These are phyloP conservation scores for Hirtodrosophila duncani DNA, from an alignment of 2,888 invertebrate genomes.

Conservation along the genomic window DNA sequence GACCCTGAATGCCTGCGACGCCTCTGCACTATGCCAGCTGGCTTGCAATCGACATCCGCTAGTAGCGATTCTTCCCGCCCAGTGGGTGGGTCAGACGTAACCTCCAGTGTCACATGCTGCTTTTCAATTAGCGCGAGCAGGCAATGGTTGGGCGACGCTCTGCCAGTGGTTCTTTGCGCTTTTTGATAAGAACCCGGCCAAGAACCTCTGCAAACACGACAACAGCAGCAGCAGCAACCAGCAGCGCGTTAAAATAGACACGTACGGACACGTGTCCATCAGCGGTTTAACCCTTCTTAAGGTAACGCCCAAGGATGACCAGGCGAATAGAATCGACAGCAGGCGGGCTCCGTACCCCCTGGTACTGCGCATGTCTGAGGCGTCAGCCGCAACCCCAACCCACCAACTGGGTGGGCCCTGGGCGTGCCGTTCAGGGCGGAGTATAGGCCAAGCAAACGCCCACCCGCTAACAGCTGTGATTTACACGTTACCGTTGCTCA, in stretches of 20 bases:
- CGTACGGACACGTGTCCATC: conserved; percentile 79
- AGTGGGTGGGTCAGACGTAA: conserved; percentile 59
- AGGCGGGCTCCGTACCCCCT: not conserved
- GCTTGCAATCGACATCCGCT: conserved; percentile 22
- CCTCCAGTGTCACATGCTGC: conserved; percentile 25
- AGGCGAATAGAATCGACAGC: conserved; percentile 68
- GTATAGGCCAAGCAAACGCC: conserved; percentile 47
- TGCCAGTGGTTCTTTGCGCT: conserved; percentile 57
- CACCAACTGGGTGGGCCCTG: conserved; percentile 24
- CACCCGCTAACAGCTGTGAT: conserved; percentile 35
- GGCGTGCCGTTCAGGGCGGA: conserved; percentile 64
- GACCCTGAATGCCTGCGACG: conserved; percentile 22
- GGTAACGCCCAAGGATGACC: conserved; percentile 78
- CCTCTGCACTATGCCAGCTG: conserved; percentile 45
- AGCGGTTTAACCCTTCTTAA: conserved; percentile 79
- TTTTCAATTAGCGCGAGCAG: conserved; percentile 45
- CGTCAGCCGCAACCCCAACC: no score
- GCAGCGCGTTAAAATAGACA: conserved; percentile 52
- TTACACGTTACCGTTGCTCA: conserved; percentile 47
- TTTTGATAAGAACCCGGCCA: conserved; percentile 50
- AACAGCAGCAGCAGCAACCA: conserved; percentile 17
- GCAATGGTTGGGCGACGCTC: conserved; percentile 49
- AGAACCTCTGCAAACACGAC: conserved; percentile 30
- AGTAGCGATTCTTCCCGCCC: conserved; percentile 47
- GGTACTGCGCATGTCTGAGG: conserved; percentile 47